These are phyloP conservation scores for Dendroctonus valens DNA, from an alignment of 1,140 invertebrate genomes.

Conservation along the genomic window DNA sequence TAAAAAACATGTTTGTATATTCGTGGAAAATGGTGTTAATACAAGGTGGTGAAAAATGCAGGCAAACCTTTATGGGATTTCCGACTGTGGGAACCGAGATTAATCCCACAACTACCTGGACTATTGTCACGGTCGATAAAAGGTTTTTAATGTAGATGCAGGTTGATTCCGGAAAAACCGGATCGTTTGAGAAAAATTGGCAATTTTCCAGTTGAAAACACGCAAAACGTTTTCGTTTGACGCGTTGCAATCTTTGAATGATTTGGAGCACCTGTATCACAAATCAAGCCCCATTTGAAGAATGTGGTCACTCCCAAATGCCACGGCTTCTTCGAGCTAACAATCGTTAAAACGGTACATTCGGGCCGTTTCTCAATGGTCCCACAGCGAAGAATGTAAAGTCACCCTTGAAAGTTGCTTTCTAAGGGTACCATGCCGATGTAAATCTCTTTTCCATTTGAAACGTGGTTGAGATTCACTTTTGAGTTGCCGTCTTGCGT, in stretches of 20 bases:
- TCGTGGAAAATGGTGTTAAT: constrained; percentile 11
- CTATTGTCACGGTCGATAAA: too few relatives aligned
- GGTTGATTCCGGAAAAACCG: too few relatives aligned
- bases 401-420: constrained; percentile 14
- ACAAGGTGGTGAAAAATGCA: constrained; percentile 19
- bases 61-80: constrained; percentile 7
- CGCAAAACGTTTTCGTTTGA: too few relatives aligned
- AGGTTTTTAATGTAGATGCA: too few relatives aligned
- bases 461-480: constrained; percentile 11
- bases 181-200: too few relatives aligned
- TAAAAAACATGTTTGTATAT: constrained; percentile 18
- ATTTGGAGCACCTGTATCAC: neutral
- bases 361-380: constrained; percentile 16
- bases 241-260: constrained; percentile 6
- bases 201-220: too few relatives aligned
- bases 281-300: constrained; percentile 7
- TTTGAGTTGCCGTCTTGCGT: constrained; percentile 13
- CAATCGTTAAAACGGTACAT: constrained; percentile 20
- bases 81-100: neutral
- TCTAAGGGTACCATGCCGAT: constrained; percentile 8
- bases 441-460: constrained; percentile 21
- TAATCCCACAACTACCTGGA: too few relatives aligned
- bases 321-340: constrained; percentile 13
- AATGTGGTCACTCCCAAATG: constrained; percentile 8
- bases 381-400: constrained; percentile 21